Evolutionary conservation across 1,140 invertebrate genomes (phyloP), one percentile per base, ranked within the genome.

Genomic region (roundworm (Caenorhabditis elegans)): DNA sequence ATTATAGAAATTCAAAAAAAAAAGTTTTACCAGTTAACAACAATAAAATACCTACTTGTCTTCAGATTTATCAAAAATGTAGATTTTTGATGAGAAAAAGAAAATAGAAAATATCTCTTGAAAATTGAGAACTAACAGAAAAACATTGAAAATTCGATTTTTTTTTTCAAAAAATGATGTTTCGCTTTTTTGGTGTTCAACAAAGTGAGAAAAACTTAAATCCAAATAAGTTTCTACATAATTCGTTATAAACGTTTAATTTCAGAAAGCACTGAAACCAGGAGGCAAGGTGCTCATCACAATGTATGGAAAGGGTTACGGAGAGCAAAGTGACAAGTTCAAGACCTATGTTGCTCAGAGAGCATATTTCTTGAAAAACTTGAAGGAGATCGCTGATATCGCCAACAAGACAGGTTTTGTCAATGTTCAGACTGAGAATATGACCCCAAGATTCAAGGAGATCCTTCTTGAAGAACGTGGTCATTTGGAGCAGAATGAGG

Each of bases 241-340:
- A n/a, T n/a, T n/a, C n/a, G n/a, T n/a, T n/a, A n/a, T 51, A 31
- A 1, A 22, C n/a, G 36, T 17, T 43, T 10, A 24, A 4, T 49
- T 75, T 17, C 79, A 92, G 91, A 89, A 88, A 75, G 92, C 91
- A 89, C 85, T 93, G 80, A 93, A 92, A 85, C 92, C 92, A 2
- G 93, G 92, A 26, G 93, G 93, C 2, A 89, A 90, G 76, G 80
- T 93, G 3, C 88, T 93, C 15, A 92, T 93, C 70, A 92, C 92
- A 6, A 92, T 93, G 86, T 93, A 93, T 86, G 92, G 92, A 83
- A 91, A 91, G 70, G 92, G 92, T 77, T 90, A 92, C 77, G 90
- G 91, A 49, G 88, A 90, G 78, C 90, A 92, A 76, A 90, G 90
- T 0, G 89, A 91, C 19, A 88, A 91, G 39, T 93, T 92, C 86